Evolutionary conservation across 1,140 invertebrate genomes (phyloP), one percentile per base, ranked within the genome.

Genomic region (Drosophila arawakana): DNA sequence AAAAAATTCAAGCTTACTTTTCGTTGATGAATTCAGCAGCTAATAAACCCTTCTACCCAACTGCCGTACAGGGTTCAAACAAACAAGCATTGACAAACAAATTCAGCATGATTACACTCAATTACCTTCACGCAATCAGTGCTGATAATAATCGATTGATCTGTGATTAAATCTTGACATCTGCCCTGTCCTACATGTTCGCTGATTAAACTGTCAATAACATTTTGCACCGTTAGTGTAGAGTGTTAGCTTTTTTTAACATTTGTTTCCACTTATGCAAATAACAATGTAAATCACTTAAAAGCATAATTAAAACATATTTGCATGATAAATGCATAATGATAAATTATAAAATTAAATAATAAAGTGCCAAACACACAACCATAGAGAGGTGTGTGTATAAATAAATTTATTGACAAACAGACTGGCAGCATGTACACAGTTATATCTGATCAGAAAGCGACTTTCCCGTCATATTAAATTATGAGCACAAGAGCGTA

Each of bases 231-330:
- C 15, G n/a, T 15, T 54, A 35, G 30, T 54, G 7, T 7, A 54
- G 34, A 34, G 50, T 21, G 18, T 21, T 52, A 34, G 49, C 30
- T 11, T 7, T 11, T 30, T 34, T 47, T 7, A 18, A 18, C 39
- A n/a, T 41, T 57, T 57, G 54, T 41, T 11, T 57, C 35, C 37
- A 57, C 54, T 57, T 57, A 7, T 57, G 37, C 35, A 57, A 57
- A 57, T 41, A 70, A 70, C 61, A 80, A 81, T 84, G 74, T 78
- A 76, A 81, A 76, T 86, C 78, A 78, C 76, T 85, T 85, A 76
- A 78, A 79, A 67, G 68, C 75, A 71, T 81, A 78, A 85, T 85
- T 85, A 85, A 85, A 85, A 86, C 61, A 85, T 78, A 85, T 84
- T 81, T 69, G 25, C 78, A 63, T 46, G 57, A 61, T 59, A 78